Conservation (phyloP, 2,888 invertebrate species). For the Cantharis rufa region DNA sequence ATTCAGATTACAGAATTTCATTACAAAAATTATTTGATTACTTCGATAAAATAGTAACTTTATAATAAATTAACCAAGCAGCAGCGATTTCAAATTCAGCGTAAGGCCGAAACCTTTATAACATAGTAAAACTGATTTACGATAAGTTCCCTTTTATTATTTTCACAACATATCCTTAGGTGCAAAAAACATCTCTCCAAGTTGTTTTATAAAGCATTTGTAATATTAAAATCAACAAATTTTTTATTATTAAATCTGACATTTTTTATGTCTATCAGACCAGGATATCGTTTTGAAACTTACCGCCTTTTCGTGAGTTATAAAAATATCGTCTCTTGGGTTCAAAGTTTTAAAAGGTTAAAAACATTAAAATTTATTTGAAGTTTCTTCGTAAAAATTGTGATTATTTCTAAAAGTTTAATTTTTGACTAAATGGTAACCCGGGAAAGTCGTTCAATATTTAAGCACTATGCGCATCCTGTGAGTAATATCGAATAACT, state of each 20-base stretch:
- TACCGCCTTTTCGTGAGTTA: background rate
- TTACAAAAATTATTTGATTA: background rate
- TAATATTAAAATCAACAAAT: background rate
- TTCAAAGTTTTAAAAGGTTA: no score
- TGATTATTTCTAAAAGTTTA: no score
- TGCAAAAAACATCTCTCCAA: background rate
- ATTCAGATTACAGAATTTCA: background rate
- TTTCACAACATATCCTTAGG: background rate
- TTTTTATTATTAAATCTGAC: background rate
- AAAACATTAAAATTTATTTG: no score
- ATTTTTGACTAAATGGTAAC: no score
- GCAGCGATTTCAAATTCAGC: background rate
- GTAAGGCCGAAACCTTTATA: background rate
- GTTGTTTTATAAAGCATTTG: background rate
- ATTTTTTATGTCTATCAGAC: background rate
- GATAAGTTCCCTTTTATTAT: background rate
- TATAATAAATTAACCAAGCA: background rate
- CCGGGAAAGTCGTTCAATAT: no score
- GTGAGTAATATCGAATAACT: no score
- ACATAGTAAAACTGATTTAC: background rate
- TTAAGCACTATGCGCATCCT: no score
- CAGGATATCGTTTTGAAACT: background rate
- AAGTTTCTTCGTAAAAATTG: no score
- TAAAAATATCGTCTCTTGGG: no score
- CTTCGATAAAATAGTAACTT: background rate